Base-by-base conservation (phyloP, 92 coral and sea anemone genomes). In the Isaurus tuberculatus region DNA sequence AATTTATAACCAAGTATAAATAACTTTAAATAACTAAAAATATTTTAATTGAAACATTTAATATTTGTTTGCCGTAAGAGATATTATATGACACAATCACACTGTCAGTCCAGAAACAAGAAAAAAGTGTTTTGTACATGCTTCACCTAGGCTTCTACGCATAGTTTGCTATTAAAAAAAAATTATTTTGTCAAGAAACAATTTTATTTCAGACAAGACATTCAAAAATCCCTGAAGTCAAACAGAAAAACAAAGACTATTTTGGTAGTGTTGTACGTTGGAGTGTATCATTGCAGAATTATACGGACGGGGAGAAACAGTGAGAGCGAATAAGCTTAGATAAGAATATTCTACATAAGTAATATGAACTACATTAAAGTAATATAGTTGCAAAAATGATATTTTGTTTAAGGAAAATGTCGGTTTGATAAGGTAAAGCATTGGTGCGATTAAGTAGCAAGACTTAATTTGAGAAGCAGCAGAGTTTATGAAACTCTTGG, bases 331-430 rank as follows among this genome's bases (percentile, higher is more conserved):
- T 55, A n/a, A n/a, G 5, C 63, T 55, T 55, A 55, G 63, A n/a
- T 22, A 19, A 55, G 23, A 53, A 3, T 55, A 19, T 22, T n/a
- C 5, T 0, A 6, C 25, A n/a, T 19, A 26, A 55, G n/a, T 55
- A 55, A 3, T 14, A 3, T 19, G n/a, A 3, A 9, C 4, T 19
- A 49, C 23, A 55, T 19, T 8, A 16, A 53, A 19, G 33, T 57
- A 77, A 77, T 34, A 51, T 51, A 77, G 69, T 20, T 77, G 58
- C 23, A 58, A 57, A 34, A 74, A 40, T 55, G 20, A 77, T 58
- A 58, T 57, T 31, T 77, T 58, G 64, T 77, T 77, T 77, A 20
- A 58, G 70, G 70, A 60, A 75, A 77, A 58, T 65, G 82, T 57
- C 58, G 69, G 70, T 57, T 34, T 77, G 82, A 34, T 26, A 22